Evolutionary conservation across 2,888 invertebrate species (phyloP), one percentile per base, ranked within the genome.

Genomic region (Esperia sulphurella): DNA sequence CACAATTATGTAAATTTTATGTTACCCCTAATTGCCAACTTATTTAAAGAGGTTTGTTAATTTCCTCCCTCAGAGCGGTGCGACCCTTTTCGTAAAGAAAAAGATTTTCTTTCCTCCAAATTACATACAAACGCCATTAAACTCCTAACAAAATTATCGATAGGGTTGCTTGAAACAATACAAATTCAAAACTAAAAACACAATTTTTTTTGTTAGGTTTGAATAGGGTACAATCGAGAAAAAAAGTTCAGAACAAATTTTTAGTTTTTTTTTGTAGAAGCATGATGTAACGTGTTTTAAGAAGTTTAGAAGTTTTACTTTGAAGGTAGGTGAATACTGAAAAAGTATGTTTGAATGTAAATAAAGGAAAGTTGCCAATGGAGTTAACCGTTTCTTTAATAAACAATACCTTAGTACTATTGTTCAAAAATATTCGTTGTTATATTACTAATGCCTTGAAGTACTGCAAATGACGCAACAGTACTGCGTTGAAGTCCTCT

Each of bases 1-100:
- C 69, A 85, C 84, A 85, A 85, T 87, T 87, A 88, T 87, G 87
- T 69, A 79, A 76, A 88, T 88, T 87, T 87, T 79, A 87, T 87
- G 85, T 84, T 78, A 79, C 83, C 86, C 86, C 84, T 87, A 87
- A 88, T 88, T 87, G 85, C 87, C 77, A 83, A 85, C 83, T 87
- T 86, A 88, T 87, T 87, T 88, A 84, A 84, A 85, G 85, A 86
- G 85, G 81, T 84, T 85, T 72, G 79, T 82, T 83, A 84, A 82
- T 80, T 78, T 73, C 73, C 72, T 66, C 68, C 65, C 63, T 59
- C 65, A 63, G 69, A 69, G 61, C 7, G 57, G 61, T 5, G 65
- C 59, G 39, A 12, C 41, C 35, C 14, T 14, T 35, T n/a, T 29
- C 43, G 28, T 29, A 41, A 48, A 45, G 45, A 45, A 51, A 46